Conservation (phyloP, 2,113 vertebrate genomes). For the Siniperca knerii region DNA sequence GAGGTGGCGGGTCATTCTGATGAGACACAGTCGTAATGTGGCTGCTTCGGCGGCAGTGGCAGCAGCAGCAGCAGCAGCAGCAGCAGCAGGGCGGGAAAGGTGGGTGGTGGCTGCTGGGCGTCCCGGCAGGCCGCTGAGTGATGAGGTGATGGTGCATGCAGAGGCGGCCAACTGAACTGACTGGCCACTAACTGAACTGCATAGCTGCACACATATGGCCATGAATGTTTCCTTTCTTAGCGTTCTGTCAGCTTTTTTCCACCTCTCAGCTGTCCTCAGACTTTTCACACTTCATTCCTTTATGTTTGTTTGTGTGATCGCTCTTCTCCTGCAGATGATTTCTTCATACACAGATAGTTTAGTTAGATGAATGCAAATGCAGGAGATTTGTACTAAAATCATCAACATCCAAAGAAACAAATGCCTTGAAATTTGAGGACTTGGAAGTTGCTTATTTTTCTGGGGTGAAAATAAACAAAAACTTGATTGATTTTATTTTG, state of each 20-base stretch:
- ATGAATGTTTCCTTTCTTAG: slow-evolving; percentile 70
- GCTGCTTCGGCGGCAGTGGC: slow-evolving; percentile 38
- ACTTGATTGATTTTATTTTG: background rate
- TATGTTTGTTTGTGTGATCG: slow-evolving; percentile 36
- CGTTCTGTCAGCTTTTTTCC: background rate
- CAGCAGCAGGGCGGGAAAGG: background rate
- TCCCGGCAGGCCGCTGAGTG: slow-evolving; percentile 67
- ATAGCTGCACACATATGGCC: slow-evolving; percentile 34
- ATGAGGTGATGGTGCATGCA: slow-evolving; percentile 76
- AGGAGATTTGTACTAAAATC: background rate
- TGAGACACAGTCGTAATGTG: slow-evolving; percentile 40
- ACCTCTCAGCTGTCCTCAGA: slow-evolving; percentile 44
- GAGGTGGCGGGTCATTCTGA: slow-evolving; percentile 60
- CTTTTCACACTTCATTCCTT: slow-evolving; percentile 32
- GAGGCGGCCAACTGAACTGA: slow-evolving; percentile 41
- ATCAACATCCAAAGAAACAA: background rate
- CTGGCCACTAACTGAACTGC: slow-evolving; percentile 40
- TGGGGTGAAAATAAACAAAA: background rate
- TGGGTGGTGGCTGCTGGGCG: slow-evolving; percentile 34
- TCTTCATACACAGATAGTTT: background rate
- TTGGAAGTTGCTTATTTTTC: background rate
- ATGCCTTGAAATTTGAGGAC: background rate
- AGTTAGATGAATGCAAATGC: background rate
- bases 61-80: background rate
- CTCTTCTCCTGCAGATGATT: slow-evolving; percentile 4